Base-by-base conservation (phyloP, 1,140 invertebrate genomes). In the Drosophila tani region DNA sequence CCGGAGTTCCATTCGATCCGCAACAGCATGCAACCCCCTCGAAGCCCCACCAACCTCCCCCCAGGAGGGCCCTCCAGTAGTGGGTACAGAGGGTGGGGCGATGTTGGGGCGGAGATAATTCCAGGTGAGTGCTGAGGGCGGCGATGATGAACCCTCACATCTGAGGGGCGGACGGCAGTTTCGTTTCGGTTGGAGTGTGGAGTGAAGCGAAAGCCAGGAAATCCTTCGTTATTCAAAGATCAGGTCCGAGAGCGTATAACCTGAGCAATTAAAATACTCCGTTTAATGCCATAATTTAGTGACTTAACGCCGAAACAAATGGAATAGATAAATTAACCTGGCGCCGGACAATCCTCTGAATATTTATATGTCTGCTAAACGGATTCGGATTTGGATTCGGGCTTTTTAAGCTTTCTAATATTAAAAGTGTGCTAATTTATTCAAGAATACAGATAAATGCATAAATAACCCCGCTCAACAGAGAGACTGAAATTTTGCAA, bases 291-390 rank as follows among this genome's bases (percentile, higher is more conserved):
- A 49, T 49, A 67, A 67, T 67, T 67, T 49, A 67, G 65, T 67
- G 65, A 29, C 32, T 19, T 60, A 47, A 60, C n/a, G 24, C 50
- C 51, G 29, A 49, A 50, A 50, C 12, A 73, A 73, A 73, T 59
- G 69, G 69, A 73, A 71, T 59, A 73, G 38, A 74, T 50, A 74
- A 50, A 73, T 50, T 51, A 60, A 32, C n/a, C 14, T 45, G 70
- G 70, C 70, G 70, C 70, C 70, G 40, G 27, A 51, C 70, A 59
- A 73, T 29, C n/a, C 55, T 51, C 67, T 74, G 70, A 74, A 73
- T 74, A 73, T 73, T 71, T 59, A 74, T 74, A 73, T 73, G 67
- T 73, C 68, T 73, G 67, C 70, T 73, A 73, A 73, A 73, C 68
- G 67, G 45, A 73, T 32, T 67, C 8, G 15, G 66, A 43, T 45